A percentile compares a stretch with the other conserved stretches of the same genome.
These are phyloP conservation scores for Hydriomena furcata DNA, from an alignment of 2,888 invertebrate species.

Conservation along the genomic window DNA sequence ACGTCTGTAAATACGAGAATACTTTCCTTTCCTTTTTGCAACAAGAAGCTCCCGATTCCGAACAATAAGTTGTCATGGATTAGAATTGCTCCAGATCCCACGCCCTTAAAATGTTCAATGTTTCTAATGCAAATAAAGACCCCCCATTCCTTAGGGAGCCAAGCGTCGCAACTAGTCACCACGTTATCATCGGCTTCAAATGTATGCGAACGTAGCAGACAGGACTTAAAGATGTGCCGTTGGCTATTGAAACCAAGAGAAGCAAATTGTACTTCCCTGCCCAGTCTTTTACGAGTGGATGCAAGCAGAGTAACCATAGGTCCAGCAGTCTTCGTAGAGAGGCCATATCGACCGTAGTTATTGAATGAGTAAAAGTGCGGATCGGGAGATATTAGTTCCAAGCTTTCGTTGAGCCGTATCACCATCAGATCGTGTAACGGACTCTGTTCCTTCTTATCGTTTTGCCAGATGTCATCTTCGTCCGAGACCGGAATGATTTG, in stretches of 20 bases:
- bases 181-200: constrained; percentile 11
- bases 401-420: neutral
- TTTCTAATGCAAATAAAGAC: constrained; percentile 20
- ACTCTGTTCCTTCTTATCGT: constrained; percentile 7
- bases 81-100: constrained; percentile 23
- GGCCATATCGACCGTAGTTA: neutral
- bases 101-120: constrained; percentile 3
- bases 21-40: constrained; percentile 13
- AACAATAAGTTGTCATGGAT: constrained; percentile 1
- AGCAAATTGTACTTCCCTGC: constrained; percentile 10
- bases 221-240: constrained; percentile 2
- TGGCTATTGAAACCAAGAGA: constrained; percentile 8
- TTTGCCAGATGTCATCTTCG: neutral
- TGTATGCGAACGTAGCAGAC: constrained; percentile 1
- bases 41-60: constrained; percentile 18
- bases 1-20: constrained; percentile 23
- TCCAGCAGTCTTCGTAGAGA: neutral
- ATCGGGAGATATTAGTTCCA: neutral
- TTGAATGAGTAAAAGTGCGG: constrained; percentile 3
- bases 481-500: constrained; percentile 7
- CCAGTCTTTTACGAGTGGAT: neutral
- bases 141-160: constrained; percentile 30
- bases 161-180: constrained; percentile 12
- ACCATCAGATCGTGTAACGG: constrained; percentile 25
- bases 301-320: constrained; percentile 7